Conservation (phyloP, 2,113 vertebrate genomes). For the Burhinus bistriatus region DNA sequence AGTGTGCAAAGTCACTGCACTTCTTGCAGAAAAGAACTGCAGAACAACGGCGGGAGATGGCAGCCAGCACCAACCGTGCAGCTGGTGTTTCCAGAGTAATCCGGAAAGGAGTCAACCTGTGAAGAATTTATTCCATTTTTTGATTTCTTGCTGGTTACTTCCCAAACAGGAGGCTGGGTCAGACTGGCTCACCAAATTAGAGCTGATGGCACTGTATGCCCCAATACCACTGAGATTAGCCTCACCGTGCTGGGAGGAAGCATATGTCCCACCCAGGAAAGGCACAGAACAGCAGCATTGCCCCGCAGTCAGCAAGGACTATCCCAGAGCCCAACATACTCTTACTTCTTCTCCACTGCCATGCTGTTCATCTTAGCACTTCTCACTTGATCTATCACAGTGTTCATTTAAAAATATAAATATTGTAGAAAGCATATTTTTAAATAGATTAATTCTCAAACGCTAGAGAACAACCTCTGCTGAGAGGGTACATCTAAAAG, state of each 20-base stretch:
- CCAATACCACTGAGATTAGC: not conserved
- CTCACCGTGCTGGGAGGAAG: not conserved
- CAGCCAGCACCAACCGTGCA: not conserved
- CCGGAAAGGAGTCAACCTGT: not conserved
- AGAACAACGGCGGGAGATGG: not conserved
- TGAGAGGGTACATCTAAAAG: not conserved
- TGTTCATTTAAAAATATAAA: not conserved
- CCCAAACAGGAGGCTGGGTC: not conserved
- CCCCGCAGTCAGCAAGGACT: not conserved
- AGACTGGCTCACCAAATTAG: not conserved
- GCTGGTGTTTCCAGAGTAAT: not conserved
- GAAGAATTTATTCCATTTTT: not conserved
- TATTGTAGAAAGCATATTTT: not conserved
- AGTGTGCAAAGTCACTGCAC: no score
- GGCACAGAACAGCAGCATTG: not conserved
- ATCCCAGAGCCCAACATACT: not conserved
- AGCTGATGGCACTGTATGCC: not conserved
- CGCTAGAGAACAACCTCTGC: not conserved
- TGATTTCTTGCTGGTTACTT: not conserved
- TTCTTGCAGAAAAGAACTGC: not conserved
- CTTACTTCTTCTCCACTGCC: not conserved
- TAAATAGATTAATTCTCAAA: not conserved
- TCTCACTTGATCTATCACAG: not conserved
- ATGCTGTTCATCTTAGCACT: not conserved
- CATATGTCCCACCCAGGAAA: not conserved